Evolutionary conservation across 2,113 vertebrate genomes (phyloP).

Genomic region (Neotoma lepida): DNA sequence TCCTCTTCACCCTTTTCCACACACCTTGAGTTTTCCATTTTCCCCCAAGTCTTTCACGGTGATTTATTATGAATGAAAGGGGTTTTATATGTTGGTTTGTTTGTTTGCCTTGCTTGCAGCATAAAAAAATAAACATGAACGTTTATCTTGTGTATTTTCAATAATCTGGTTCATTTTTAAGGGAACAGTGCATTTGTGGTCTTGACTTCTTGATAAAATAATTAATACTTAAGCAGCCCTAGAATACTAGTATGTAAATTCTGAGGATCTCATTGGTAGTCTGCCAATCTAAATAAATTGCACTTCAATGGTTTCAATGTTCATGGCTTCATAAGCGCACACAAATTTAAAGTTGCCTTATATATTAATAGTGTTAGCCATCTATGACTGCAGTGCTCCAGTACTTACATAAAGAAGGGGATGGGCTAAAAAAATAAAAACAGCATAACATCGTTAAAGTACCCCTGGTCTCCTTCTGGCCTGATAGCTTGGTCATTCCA

Average conservation of each 20-base stretch:
- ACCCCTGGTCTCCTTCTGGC: background rate
- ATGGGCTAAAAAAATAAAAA: background rate
- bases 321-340: background rate
- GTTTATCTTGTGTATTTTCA: background rate
- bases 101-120: background rate
- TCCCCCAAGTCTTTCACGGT: background rate
- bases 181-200: background rate
- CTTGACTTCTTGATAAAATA: slow-evolving; percentile 26
- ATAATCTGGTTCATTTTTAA: background rate
- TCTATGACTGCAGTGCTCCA: background rate
- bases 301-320: background rate
- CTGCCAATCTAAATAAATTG: background rate
- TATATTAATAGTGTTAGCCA: slow-evolving; percentile 3
- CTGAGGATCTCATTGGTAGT: background rate
- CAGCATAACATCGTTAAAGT: background rate
- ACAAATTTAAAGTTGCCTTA: slow-evolving; percentile 13
- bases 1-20: background rate
- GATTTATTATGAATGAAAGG: slow-evolving; percentile 13
- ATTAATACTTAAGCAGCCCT: background rate
- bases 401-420: background rate
- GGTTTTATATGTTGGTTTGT: background rate
- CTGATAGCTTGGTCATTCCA: background rate
- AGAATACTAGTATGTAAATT: slow-evolving; percentile 8
- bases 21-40: background rate
- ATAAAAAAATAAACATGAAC: background rate